Evolutionary conservation across 1,140 invertebrate genomes (phyloP).

Genomic region (Magallana gigas): DNA sequence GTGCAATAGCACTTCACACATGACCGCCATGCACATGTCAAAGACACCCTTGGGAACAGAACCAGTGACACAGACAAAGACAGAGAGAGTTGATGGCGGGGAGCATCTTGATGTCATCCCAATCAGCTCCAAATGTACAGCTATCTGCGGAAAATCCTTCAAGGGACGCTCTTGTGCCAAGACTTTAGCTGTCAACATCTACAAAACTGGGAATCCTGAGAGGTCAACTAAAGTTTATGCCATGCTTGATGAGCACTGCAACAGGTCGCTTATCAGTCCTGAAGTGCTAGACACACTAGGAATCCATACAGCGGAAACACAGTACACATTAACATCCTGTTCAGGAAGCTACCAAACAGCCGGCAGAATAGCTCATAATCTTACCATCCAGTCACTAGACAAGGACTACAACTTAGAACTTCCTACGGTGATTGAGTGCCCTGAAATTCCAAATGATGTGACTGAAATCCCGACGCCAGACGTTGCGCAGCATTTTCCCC

Average conservation of each 20-base stretch:
- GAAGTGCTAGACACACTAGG: not conserved
- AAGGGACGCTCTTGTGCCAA: slow-evolving; percentile 1
- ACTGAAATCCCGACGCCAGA: no score
- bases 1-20: no score
- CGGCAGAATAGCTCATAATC: not conserved
- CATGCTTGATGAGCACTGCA: slow-evolving; percentile 2
- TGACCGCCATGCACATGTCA: no score
- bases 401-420: no score
- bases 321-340: not conserved
- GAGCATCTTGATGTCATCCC: not conserved
- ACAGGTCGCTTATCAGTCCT: not conserved
- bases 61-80: not conserved
- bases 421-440: not conserved
- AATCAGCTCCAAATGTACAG: not conserved
- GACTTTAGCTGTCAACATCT: not conserved
- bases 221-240: not conserved
- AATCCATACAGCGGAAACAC: not conserved
- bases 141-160: not conserved
- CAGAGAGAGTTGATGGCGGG: not conserved
- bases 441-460: not conserved
- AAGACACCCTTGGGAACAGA: not conserved
- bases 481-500: not conserved
- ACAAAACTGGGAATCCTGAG: not conserved
- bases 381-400: not conserved
- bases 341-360: not conserved